A percentile compares a stretch with the other conserved stretches of the same genome.
These are phyloP conservation scores for Passer domesticus DNA, from an alignment of 2,113 vertebrate species.

Conservation along the genomic window DNA sequence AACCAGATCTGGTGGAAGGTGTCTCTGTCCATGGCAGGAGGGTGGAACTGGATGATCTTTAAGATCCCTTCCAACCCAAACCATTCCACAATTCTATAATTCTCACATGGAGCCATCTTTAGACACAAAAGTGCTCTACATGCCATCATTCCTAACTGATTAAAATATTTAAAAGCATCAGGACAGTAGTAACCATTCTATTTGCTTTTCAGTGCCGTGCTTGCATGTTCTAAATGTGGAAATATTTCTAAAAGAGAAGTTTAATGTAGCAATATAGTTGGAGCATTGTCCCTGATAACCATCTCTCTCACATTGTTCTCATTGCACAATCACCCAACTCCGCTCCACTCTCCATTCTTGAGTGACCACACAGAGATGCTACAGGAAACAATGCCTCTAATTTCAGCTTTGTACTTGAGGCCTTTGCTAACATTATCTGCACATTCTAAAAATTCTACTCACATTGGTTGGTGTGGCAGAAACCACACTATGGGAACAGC, in stretches of 20 bases:
- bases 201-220: not conserved
- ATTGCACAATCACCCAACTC: conserved; percentile 48
- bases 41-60: not conserved
- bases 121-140: rapidly evolving
- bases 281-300: conserved; percentile 59
- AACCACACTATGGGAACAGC: conserved; percentile 65
- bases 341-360: conserved; percentile 69
- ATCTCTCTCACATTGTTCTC: conserved; percentile 65
- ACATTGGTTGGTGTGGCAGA: not conserved
- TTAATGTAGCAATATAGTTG: conserved; percentile 23
- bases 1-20: not conserved
- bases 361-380: conserved; percentile 72
- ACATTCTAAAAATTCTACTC: conserved; percentile 23
- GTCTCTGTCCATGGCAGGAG: not conserved
- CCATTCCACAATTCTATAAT: not conserved
- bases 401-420: conserved; percentile 57
- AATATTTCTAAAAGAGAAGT: not conserved
- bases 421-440: conserved; percentile 32
- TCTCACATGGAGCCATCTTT: not conserved
- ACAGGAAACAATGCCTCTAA: conserved; percentile 77
- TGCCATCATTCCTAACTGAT: not conserved
- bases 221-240: not conserved
- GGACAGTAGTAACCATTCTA: not conserved
- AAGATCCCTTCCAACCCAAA: not conserved
- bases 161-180: not conserved